Percentiles rank a stretch among this genome's conserved stretches.
Evolutionary conservation across 2,888 invertebrate genomes (phyloP).

Genomic region (Leptopterna dolabrata): DNA sequence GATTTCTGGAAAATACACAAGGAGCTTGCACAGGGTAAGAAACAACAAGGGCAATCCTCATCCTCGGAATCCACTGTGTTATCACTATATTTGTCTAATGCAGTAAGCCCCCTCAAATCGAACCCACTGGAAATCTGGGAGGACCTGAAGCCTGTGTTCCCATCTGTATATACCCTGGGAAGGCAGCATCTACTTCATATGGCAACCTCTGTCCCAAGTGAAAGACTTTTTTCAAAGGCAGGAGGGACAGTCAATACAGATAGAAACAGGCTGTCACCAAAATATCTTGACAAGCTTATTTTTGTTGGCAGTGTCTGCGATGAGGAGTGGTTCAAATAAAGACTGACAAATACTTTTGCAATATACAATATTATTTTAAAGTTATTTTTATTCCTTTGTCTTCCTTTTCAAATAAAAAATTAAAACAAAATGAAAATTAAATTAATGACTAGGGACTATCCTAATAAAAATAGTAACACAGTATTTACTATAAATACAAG

Average conservation of each 20-base stretch:
- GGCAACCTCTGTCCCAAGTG: too few relatives aligned
- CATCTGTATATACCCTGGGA: constrained; percentile 39
- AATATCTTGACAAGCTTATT: neutral
- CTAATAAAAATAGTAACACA: too few relatives aligned
- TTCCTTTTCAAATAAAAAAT: too few relatives aligned
- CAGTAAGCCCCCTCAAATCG: neutral
- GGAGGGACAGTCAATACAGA: neutral
- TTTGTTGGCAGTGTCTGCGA: neutral
- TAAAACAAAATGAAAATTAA: too few relatives aligned
- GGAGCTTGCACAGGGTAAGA: neutral
- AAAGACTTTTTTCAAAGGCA: neutral
- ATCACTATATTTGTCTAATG: neutral
- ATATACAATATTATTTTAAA: too few relatives aligned
- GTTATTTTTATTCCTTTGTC: too few relatives aligned
- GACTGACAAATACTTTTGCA: too few relatives aligned
- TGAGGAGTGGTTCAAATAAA: too few relatives aligned
- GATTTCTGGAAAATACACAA: neutral
- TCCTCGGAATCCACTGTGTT: neutral
- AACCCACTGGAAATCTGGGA: neutral
- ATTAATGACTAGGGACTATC: too few relatives aligned
- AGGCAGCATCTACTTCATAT: constrained; percentile 38
- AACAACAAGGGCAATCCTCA: neutral
- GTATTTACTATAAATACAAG: too few relatives aligned
- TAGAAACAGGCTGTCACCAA: neutral
- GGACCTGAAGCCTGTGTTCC: neutral